Percentiles rank a stretch among this genome's conserved stretches.
Evolutionary conservation across 2,888 invertebrate genomes (phyloP).

Genomic region (Drosophila kambysellisi): DNA sequence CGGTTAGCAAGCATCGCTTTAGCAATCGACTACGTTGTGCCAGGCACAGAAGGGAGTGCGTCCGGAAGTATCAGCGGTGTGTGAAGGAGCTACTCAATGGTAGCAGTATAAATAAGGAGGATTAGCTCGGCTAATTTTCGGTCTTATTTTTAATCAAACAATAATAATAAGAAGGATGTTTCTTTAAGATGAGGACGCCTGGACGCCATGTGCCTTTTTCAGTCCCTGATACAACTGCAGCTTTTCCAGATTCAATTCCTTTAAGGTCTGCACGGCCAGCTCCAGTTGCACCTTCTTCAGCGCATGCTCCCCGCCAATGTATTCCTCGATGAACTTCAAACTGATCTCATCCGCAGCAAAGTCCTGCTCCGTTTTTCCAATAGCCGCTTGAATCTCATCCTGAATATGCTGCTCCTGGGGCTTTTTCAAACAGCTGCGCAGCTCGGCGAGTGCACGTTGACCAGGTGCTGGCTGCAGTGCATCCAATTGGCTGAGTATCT

Average conservation of each 20-base stretch:
- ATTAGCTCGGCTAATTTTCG: background rate
- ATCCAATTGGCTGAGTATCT: constrained; percentile 60
- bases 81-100: constrained; percentile 10
- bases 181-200: constrained; percentile 65
- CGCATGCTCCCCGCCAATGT: constrained; percentile 87
- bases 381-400: constrained; percentile 86
- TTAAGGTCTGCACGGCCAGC: constrained; percentile 89
- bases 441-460: constrained; percentile 61
- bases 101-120: background rate
- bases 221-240: constrained; percentile 88
- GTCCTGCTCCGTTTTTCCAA: constrained; percentile 86
- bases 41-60: constrained; percentile 44
- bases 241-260: constrained; percentile 88
- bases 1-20: constrained; percentile 48
- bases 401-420: constrained; percentile 82
- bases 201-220: constrained; percentile 88
- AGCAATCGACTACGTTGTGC: constrained; percentile 5
- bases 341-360: constrained; percentile 86
- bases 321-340: constrained; percentile 87
- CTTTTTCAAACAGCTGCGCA: constrained; percentile 61
- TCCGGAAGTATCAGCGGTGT: constrained; percentile 19
- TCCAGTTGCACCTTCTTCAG: constrained; percentile 89
- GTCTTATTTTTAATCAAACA: background rate
- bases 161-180: constrained; percentile 49
- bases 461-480: constrained; percentile 56